A percentile compares a stretch with the other conserved stretches of the same genome.
Conservation (phyloP, 2,888 invertebrate genomes). For the Apamea sordens region DNA sequence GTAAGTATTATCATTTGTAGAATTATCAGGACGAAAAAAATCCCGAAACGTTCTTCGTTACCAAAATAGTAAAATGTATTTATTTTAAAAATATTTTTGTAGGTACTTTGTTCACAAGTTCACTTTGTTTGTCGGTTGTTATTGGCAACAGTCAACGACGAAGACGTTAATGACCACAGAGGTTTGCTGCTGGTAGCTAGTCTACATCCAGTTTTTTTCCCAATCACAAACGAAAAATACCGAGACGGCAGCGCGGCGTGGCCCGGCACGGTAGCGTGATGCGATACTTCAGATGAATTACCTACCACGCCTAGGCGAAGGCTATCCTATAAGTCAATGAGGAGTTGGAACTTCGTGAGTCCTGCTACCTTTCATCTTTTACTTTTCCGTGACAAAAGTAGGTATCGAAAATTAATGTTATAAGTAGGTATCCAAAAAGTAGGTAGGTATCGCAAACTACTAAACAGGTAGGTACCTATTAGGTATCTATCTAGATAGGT, state of each 20-base stretch:
- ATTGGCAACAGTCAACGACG: conserved; percentile 42
- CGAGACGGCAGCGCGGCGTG: background rate
- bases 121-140: conserved; percentile 59
- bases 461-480: too few relatives aligned
- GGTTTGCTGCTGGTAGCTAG: background rate
- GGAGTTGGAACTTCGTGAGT: too few relatives aligned
- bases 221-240: background rate
- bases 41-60: background rate
- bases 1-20: conserved; percentile 16
- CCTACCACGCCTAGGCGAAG: too few relatives aligned
- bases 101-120: conserved; percentile 34
- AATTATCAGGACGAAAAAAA: background rate
- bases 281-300: background rate
- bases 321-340: too few relatives aligned
- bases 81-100: conserved; percentile 37
- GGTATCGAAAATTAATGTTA: too few relatives aligned
- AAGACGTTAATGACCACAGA: background rate
- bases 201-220: background rate
- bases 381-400: too few relatives aligned
- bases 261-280: background rate
- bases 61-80: conserved; percentile 20
- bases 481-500: too few relatives aligned
- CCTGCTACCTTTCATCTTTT: too few relatives aligned
- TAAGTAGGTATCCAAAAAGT: too few relatives aligned
- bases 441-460: too few relatives aligned